phyloP scores from a whole-genome alignment of 1,140 invertebrate genomes.

The Anadara kagoshimensis region DNA sequence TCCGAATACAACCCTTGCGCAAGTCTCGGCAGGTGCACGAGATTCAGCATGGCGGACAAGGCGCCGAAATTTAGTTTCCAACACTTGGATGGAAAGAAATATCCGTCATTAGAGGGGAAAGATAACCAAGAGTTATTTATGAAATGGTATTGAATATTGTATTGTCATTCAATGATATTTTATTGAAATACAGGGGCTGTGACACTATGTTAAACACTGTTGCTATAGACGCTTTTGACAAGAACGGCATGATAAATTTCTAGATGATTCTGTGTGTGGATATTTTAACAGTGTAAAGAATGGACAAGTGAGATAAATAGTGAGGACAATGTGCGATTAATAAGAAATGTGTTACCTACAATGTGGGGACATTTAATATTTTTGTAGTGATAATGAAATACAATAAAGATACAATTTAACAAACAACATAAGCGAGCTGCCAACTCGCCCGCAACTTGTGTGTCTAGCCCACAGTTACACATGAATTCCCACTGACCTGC shows the following conservation, averaged over 20 bases:
- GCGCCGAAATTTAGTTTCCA: constrained; percentile 60
- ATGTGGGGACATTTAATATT: too few relatives aligned
- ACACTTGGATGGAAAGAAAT: constrained; percentile 56
- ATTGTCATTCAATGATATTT: neutral
- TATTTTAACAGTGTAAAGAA: neutral
- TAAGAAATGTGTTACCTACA: neutral
- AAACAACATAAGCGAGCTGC: too few relatives aligned
- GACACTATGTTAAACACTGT: neutral
- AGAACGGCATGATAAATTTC: neutral
- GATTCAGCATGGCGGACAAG: too few relatives aligned
- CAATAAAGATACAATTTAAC: too few relatives aligned
- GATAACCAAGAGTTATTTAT: constrained; percentile 61
- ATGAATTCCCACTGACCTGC: too few relatives aligned
- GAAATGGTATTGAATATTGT: constrained; percentile 59
- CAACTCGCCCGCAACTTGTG: too few relatives aligned
- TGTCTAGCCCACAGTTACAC: too few relatives aligned
- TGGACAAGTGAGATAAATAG: neutral
- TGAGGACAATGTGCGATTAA: too few relatives aligned
- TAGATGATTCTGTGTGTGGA: neutral
- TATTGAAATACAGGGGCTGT: neutral
- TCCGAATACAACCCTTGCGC: too few relatives aligned
- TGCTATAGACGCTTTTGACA: constrained; percentile 20
- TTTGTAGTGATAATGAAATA: too few relatives aligned
- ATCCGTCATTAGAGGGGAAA: constrained; percentile 58
- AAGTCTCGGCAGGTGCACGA: too few relatives aligned